These are phyloP conservation scores for Drosophila melanica DNA, from an alignment of 1,140 invertebrate species.

Conservation along the genomic window DNA sequence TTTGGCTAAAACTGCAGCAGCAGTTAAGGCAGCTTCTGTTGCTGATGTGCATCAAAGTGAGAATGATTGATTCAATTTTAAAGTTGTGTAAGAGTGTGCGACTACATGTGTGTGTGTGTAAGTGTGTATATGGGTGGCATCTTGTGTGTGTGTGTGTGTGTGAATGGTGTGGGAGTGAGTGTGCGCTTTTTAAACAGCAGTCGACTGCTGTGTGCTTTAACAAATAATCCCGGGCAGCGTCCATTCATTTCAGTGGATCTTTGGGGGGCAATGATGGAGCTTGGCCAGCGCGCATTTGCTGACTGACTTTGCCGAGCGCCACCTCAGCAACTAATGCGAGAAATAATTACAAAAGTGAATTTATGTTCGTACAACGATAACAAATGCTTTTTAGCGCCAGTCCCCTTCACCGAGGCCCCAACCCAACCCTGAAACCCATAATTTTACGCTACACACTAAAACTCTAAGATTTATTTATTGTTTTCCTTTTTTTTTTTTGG, in stretches of 20 bases:
- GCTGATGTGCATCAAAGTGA: conserved; percentile 84
- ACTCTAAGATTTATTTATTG: conserved; percentile 71
- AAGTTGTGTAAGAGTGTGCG: conserved; percentile 61
- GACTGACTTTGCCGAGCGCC: conserved; percentile 66
- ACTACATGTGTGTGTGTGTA: conserved; percentile 22
- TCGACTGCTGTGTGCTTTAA: conserved; percentile 65
- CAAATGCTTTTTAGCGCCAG: conserved; percentile 76
- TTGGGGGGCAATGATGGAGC: conserved; percentile 56
- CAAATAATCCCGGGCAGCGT: conserved; percentile 70
- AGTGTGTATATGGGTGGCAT: conserved; percentile 1
- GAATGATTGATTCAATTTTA: conserved; percentile 84
- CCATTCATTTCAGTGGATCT: conserved; percentile 60
- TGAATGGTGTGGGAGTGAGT: conserved; percentile 27
- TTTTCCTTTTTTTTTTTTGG: background rate
- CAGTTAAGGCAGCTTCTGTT: conserved; percentile 75
- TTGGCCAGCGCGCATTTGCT: conserved; percentile 48
- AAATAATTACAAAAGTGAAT: conserved; percentile 82
- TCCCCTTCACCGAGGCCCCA: conserved; percentile 1
- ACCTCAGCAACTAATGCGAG: conserved; percentile 81
- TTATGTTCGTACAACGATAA: conserved; percentile 77
- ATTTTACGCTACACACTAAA: conserved; percentile 35
- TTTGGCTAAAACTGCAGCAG: conserved; percentile 73
- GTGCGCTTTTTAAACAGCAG: conserved; percentile 55
- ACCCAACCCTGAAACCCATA: conserved; percentile 22
- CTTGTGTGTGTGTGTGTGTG: conserved; percentile 29